Base-by-base conservation (phyloP, 1,140 invertebrate species). In the Drosophila repleta region DNA sequence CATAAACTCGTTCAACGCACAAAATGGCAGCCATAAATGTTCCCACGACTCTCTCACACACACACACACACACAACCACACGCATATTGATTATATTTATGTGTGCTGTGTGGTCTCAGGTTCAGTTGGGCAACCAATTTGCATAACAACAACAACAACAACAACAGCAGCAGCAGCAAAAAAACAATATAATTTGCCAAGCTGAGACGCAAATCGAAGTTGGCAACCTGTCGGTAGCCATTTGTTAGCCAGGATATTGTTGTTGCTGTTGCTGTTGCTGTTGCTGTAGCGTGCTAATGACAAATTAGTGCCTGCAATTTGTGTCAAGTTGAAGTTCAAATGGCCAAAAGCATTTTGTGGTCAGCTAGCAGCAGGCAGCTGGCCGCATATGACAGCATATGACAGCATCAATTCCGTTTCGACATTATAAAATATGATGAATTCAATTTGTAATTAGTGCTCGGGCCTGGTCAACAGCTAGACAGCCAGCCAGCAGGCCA, bases 11-110 rank as follows among this genome's bases (percentile, higher is more conserved):
- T 35, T 13, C 76, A 58, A 60, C 52, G 10, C 39, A 66, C 60
- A 69, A 79, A 71, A 71, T 66, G 68, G 80, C 65, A 75, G 66
- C 51, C 56, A 74, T 70, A 74, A 56, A 70, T 56, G 61, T 49
- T 41, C 61, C 49, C 24, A 57, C 39, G 53, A 64, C 48, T 24
- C 17, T 21, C 35, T n/a, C 24, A 45, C 43, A 62, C 15, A 24
- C 43, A 52, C 15, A 35, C 24, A 45, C 43, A 62, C 11, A 35
- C 24, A 45, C 43, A 52, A 6, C 24, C 24, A 29, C 41, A 62
- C 15, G 18, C n/a, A 3, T 74, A 69, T 74, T 56, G 65, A 56
- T 61, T 72, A 61, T 72, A 61, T 73, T 61, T 49, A 56, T 73
- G 4, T 29, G 45, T 32, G 10, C 15, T 20, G 17, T 48, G 37